phyloP scores from a whole-genome alignment of 2,797 vertebrate genomes.

The Dendrocincla tyrannina region DNA sequence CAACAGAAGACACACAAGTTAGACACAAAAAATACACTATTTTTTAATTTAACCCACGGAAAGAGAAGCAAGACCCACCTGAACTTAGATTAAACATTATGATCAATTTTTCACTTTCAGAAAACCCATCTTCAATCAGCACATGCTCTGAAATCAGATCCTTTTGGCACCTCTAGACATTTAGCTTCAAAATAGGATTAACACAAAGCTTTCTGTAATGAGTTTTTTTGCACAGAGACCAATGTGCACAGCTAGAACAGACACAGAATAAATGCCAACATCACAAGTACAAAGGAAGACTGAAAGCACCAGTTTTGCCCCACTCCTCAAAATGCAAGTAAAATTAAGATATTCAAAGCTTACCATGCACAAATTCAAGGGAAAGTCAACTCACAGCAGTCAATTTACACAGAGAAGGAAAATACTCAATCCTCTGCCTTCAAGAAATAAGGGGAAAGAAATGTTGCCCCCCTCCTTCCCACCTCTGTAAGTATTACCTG shows the following conservation, averaged over 20 bases:
- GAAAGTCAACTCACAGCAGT: background rate
- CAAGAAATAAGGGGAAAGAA: background rate
- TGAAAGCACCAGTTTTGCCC: background rate
- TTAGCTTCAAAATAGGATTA: background rate
- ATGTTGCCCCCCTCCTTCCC: background rate
- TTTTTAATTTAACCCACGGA: background rate
- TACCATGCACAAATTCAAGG: background rate
- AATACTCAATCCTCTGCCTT: background rate
- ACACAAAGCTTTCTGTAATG: background rate
- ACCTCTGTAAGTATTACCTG: constrained; percentile 79
- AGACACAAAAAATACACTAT: background rate
- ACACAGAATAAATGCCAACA: background rate
- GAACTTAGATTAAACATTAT: background rate
- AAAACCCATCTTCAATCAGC: background rate
- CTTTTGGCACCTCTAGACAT: background rate
- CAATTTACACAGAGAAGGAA: background rate
- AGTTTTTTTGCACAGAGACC: background rate
- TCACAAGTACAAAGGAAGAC: background rate
- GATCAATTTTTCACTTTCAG: background rate
- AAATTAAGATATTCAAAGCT: background rate
- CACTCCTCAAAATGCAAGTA: background rate
- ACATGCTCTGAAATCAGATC: background rate
- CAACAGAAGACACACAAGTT: background rate
- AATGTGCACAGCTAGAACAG: background rate
- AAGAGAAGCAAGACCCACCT: background rate